phyloP scores from a whole-genome alignment of 2,113 vertebrate genomes.

The Oncorhynchus gorbuscha region DNA sequence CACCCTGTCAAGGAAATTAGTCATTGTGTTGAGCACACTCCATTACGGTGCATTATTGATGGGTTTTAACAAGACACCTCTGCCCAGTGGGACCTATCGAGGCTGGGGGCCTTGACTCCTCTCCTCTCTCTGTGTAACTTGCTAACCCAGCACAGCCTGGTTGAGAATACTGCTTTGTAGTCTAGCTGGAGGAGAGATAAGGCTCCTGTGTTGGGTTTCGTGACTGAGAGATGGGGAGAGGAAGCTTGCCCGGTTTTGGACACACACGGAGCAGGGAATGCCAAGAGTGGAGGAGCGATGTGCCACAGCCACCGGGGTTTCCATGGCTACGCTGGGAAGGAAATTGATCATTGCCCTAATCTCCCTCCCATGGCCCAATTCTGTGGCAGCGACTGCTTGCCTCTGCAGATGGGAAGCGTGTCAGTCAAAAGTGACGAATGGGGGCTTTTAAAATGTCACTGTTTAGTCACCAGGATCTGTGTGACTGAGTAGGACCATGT shows the following conservation, averaged over 20 bases:
- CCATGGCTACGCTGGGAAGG: slow-evolving; percentile 50
- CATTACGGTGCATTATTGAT: slow-evolving; percentile 20
- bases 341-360: slow-evolving; percentile 25
- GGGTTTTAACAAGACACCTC: slow-evolving; percentile 2
- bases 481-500: background rate
- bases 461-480: background rate
- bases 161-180: background rate
- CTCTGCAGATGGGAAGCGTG: background rate
- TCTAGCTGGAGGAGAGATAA: background rate
- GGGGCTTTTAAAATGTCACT: slow-evolving; percentile 2
- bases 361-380: background rate
- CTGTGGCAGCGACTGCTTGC: too few relatives aligned
- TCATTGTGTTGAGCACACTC: background rate
- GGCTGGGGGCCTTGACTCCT: background rate
- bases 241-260: background rate
- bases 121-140: background rate
- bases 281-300: slow-evolving; percentile 10
- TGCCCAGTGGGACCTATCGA: background rate
- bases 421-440: background rate
- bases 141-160: too few relatives aligned
- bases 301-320: slow-evolving; percentile 35
- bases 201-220: too few relatives aligned
- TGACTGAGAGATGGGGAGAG: background rate
- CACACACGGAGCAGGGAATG: slow-evolving; percentile 10
- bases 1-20: slow-evolving; percentile 1